phyloP scores from a whole-genome alignment of 2,113 vertebrate species.

The Prionailurus bengalensis region DNA sequence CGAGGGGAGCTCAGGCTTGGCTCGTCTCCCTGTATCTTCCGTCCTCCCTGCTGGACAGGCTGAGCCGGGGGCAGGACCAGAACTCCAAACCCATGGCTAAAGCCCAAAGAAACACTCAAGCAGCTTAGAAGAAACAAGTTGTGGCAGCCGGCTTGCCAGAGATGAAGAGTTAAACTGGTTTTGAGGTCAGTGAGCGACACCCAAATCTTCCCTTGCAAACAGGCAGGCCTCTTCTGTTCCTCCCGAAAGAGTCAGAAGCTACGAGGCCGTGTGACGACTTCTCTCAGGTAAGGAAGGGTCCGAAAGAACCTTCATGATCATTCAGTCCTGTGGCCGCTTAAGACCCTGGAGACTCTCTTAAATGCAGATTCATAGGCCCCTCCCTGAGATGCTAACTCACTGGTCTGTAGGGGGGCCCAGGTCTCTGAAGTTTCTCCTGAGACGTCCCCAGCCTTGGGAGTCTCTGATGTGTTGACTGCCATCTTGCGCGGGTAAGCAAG shows the following conservation, averaged over 20 bases:
- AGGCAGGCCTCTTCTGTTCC: rapidly evolving
- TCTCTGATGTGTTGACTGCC: background rate
- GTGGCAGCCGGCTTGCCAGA: background rate
- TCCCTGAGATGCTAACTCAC: background rate
- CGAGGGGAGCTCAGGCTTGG: background rate
- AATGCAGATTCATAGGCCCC: background rate
- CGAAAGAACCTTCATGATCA: background rate
- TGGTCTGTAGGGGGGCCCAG: background rate
- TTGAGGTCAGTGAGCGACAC: background rate
- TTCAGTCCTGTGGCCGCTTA: background rate
- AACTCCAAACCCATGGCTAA: background rate
- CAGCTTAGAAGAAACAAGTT: background rate
- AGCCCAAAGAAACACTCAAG: background rate
- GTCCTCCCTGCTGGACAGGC: background rate
- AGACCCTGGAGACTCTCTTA: background rate
- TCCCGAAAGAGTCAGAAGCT: background rate
- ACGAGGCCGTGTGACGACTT: too few relatives aligned
- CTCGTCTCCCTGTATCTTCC: background rate
- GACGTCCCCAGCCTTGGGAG: background rate
- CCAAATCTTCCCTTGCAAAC: rapidly evolving
- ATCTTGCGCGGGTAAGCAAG: background rate
- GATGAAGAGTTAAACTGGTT: too few relatives aligned
- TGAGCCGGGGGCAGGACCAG: background rate
- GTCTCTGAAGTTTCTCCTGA: background rate
- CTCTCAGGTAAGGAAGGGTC: background rate